Conservation (phyloP, 2,797 vertebrate species). For the Pristis pectinata region DNA sequence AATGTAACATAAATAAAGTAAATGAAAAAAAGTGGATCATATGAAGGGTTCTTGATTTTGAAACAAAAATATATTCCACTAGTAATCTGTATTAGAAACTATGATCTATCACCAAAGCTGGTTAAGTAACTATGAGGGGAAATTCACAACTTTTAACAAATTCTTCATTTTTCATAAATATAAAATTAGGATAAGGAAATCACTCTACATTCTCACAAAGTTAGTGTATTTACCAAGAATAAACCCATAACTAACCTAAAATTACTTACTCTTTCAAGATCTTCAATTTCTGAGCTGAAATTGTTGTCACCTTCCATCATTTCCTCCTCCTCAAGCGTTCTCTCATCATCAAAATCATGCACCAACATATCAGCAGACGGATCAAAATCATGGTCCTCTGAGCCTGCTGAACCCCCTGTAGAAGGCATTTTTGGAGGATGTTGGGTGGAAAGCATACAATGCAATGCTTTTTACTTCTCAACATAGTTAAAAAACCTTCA, state of each 20-base stretch:
- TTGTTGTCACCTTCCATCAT: conserved; percentile 90
- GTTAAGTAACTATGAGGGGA: not conserved
- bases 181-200: not conserved
- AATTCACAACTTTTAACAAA: not conserved
- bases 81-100: not conserved
- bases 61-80: not conserved
- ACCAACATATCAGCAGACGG: conserved; percentile 94
- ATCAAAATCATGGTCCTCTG: conserved; percentile 92
- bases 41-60: not conserved
- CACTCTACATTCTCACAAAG: not conserved
- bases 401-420: conserved; percentile 78
- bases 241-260: not conserved
- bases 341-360: conserved; percentile 95
- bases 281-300: conserved; percentile 84
- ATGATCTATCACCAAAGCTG: no score
- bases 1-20: not conserved
- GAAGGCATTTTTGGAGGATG: not conserved
- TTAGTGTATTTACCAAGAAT: not conserved
- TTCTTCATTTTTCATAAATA: not conserved
- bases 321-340: conserved; percentile 95
- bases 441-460: not conserved
- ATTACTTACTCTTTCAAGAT: conserved; percentile 81
- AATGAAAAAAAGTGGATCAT: not conserved
- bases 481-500: not conserved
- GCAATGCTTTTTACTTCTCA: not conserved